Conservation (phyloP, 2,888 invertebrate genomes). For the Trypoxylon attenuatum region DNA sequence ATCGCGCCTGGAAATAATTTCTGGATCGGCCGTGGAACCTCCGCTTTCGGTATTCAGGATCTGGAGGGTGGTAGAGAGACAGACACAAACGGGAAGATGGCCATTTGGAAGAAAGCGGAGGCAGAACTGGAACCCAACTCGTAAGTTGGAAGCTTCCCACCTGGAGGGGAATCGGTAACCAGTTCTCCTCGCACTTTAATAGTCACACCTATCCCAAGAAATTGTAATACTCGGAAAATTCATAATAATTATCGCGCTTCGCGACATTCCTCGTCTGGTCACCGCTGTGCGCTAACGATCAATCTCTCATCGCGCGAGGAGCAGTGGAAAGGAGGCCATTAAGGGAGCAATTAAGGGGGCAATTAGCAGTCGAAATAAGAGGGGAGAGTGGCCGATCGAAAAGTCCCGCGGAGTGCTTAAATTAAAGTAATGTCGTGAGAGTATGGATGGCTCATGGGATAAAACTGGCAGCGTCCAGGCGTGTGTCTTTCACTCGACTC, state of each 20-base stretch:
- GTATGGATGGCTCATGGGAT: conserved; percentile 38
- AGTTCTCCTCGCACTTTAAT: too few relatives aligned
- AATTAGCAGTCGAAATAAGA: conserved; percentile 27
- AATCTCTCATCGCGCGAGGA: too few relatives aligned
- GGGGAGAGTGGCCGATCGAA: not conserved
- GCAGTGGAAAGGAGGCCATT: not conserved
- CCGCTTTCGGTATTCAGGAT: conserved; percentile 22
- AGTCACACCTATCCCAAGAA: too few relatives aligned
- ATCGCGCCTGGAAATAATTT: conserved; percentile 61
- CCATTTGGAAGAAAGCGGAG: too few relatives aligned
- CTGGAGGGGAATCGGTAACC: too few relatives aligned
- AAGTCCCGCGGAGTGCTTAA: conserved; percentile 48
- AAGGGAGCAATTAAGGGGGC: too few relatives aligned
- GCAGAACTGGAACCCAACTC: too few relatives aligned
- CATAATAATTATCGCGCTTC: too few relatives aligned
- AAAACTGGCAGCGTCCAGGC: conserved; percentile 40
- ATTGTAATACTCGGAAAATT: too few relatives aligned
- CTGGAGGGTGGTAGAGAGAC: not conserved
- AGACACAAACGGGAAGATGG: not conserved
- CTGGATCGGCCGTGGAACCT: conserved; percentile 48
- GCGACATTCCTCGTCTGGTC: too few relatives aligned
- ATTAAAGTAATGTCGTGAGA: conserved; percentile 51
- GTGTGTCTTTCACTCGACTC: conserved; percentile 58
- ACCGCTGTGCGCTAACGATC: too few relatives aligned
- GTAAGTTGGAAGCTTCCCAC: too few relatives aligned